These are phyloP conservation scores for Melinaea menophilus DNA, from an alignment of 2,888 invertebrate species.

Conservation along the genomic window DNA sequence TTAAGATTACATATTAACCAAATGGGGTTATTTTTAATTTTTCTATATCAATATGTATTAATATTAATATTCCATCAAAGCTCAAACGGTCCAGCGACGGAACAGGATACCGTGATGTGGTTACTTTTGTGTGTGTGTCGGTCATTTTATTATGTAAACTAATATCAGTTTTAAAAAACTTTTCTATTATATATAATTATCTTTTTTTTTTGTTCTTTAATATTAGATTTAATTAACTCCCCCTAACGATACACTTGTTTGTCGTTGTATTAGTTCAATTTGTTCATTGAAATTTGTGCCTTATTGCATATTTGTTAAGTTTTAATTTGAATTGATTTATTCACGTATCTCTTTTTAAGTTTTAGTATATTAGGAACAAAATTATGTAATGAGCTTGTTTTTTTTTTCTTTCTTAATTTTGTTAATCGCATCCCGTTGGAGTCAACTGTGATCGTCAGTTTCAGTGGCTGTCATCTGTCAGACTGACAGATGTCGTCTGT, in stretches of 20 bases:
- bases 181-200: background rate
- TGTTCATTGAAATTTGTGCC: slow-evolving; percentile 29
- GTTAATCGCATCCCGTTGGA: slow-evolving; percentile 6
- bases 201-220: slow-evolving; percentile 6
- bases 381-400: slow-evolving; percentile 33
- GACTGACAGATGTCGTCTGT: background rate
- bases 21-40: too few species aligned
- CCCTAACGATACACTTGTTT: background rate
- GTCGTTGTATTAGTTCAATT: slow-evolving; percentile 19
- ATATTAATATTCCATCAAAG: background rate
- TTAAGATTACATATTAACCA: too few species aligned
- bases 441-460: background rate
- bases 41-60: too few species aligned
- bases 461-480: slow-evolving; percentile 2
- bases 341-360: slow-evolving; percentile 13
- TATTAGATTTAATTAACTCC: slow-evolving; percentile 3
- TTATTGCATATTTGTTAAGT: slow-evolving; percentile 29
- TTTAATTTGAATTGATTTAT: slow-evolving; percentile 17
- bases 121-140: background rate
- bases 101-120: too few species aligned
- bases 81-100: background rate
- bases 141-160: slow-evolving; percentile 3
- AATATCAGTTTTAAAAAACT: background rate
- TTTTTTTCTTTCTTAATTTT: slow-evolving; percentile 25
- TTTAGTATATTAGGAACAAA: slow-evolving; percentile 11